phyloP scores from a whole-genome alignment of 1,140 invertebrate species.

The Ridgeia piscesae region DNA sequence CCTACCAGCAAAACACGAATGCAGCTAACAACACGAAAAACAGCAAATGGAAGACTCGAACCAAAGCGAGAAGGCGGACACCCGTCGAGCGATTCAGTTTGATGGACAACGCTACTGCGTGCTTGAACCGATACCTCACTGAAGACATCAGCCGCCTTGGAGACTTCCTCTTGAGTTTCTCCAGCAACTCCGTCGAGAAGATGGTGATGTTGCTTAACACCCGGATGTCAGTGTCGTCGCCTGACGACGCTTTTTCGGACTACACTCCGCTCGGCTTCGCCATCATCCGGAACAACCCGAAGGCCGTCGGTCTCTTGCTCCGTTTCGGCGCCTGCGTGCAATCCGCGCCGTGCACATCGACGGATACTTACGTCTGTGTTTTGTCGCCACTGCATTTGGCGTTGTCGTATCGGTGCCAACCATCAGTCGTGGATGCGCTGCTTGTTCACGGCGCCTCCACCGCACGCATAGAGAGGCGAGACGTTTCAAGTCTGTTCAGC shows the following conservation, averaged over 20 bases:
- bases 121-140: no score
- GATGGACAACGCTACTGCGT: no score
- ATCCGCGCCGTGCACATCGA: neutral
- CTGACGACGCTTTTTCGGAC: neutral
- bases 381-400: neutral
- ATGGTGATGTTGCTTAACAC: neutral
- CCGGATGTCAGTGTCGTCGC: neutral
- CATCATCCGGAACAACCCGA: neutral
- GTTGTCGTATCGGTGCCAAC: neutral
- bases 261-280: neutral
- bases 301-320: neutral
- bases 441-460: neutral
- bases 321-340: no score
- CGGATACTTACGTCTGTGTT: neutral
- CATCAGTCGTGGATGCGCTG: neutral
- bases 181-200: neutral
- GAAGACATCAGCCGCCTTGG: neutral
- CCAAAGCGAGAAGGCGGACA: no score
- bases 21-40: no score
- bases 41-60: no score
- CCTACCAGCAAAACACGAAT: no score
- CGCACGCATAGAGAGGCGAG: neutral
- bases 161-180: neutral
- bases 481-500: neutral
- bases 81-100: no score